phyloP scores from a whole-genome alignment of 1,140 invertebrate genomes.

The Apocrypta bakeri region DNA sequence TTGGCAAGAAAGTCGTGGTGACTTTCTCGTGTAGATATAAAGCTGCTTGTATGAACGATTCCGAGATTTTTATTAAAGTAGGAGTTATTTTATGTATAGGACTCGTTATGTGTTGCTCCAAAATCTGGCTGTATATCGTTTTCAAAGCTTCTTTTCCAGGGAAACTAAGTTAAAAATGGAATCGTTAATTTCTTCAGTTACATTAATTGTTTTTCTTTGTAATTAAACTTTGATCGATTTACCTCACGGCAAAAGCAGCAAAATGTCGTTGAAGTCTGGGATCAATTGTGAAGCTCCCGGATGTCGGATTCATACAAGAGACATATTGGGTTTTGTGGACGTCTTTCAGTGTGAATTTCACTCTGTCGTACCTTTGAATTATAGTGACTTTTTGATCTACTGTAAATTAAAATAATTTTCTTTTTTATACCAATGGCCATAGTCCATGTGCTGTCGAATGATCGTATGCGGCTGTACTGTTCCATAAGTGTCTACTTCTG shows the following conservation, averaged over 20 bases:
- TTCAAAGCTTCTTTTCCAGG: slow-evolving; percentile 87
- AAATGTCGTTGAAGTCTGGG: slow-evolving; percentile 94
- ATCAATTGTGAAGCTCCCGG: slow-evolving; percentile 96
- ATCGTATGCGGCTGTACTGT: slow-evolving; percentile 97
- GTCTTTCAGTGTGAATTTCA: slow-evolving; percentile 91
- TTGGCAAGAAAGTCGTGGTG: slow-evolving; percentile 86
- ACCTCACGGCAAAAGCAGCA: slow-evolving; percentile 92
- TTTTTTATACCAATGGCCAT: slow-evolving; percentile 86
- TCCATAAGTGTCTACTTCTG: slow-evolving; percentile 95
- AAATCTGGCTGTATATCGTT: slow-evolving; percentile 89
- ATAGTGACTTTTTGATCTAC: background rate
- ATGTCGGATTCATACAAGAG: slow-evolving; percentile 97
- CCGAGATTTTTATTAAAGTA: slow-evolving; percentile 77
- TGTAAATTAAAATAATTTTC: slow-evolving; percentile 12
- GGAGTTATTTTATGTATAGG: slow-evolving; percentile 80
- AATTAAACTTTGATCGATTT: background rate
- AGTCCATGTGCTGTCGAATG: slow-evolving; percentile 95
- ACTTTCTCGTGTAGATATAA: slow-evolving; percentile 87
- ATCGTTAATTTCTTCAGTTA: slow-evolving; percentile 25
- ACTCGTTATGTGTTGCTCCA: slow-evolving; percentile 84
- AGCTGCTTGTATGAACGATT: slow-evolving; percentile 82
- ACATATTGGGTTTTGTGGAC: slow-evolving; percentile 96
- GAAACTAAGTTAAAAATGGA: slow-evolving; percentile 77
- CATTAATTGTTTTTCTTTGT: slow-evolving; percentile 3
- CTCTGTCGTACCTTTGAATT: slow-evolving; percentile 84